These are phyloP conservation scores for Hyles euphorbiae DNA, from an alignment of 1,140 invertebrate species.

Conservation along the genomic window DNA sequence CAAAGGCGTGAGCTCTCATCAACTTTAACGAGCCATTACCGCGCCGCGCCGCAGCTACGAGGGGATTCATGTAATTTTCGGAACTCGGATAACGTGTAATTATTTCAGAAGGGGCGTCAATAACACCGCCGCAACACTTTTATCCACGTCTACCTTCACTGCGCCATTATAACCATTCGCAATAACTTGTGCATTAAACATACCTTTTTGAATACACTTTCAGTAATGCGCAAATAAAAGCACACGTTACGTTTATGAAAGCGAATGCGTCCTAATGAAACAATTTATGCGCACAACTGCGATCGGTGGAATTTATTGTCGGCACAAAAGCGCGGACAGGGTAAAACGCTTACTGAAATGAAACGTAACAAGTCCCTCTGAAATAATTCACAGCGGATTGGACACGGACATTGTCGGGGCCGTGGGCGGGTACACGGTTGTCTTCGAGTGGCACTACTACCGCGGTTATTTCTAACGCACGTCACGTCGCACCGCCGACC, in stretches of 20 bases:
- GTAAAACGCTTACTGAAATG: conserved; percentile 44
- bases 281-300: conserved; percentile 42
- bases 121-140: conserved; percentile 47
- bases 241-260: conserved; percentile 35
- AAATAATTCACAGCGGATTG: conserved; percentile 64
- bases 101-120: conserved; percentile 65
- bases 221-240: conserved; percentile 4
- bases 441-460: conserved; percentile 35
- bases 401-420: conserved; percentile 41
- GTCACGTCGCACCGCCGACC: conserved; percentile 55
- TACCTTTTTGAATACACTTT: not conserved
- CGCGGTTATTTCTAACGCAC: conserved; percentile 64
- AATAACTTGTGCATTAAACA: not conserved
- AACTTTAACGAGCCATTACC: conserved; percentile 71
- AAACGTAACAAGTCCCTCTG: conserved; percentile 47
- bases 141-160: conserved; percentile 23
- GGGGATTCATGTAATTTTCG: conserved; percentile 57
- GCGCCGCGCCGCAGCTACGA: conserved; percentile 29
- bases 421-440: conserved; percentile 44
- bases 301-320: conserved; percentile 48
- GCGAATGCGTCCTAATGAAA: conserved; percentile 34
- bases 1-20: conserved; percentile 58
- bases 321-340: conserved; percentile 35
- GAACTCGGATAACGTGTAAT: conserved; percentile 65
- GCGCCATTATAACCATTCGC: not conserved